These are phyloP conservation scores for Heliconius melpomene DNA, from an alignment of 1,140 invertebrate species.

Conservation along the genomic window DNA sequence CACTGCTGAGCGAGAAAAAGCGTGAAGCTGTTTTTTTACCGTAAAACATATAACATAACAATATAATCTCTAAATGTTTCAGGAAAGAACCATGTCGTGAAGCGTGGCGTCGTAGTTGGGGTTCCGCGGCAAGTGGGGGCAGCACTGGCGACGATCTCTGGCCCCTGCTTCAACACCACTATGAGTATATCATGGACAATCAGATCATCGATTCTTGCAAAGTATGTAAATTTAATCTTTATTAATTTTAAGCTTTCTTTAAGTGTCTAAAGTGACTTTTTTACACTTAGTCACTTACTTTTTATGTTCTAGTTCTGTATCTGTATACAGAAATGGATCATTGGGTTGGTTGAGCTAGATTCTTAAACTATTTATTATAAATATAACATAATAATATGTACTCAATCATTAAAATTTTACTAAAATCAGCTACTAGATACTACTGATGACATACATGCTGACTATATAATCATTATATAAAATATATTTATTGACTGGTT, in stretches of 20 bases:
- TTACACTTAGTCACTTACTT: too few species aligned
- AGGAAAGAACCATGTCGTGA: constrained; percentile 84
- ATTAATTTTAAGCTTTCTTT: neutral
- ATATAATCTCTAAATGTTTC: constrained; percentile 50
- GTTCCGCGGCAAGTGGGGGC: constrained; percentile 82
- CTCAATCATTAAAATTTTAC: too few species aligned
- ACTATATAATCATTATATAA: neutral
- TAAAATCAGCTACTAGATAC: too few species aligned
- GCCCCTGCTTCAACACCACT: constrained; percentile 92
- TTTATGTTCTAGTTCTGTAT: too few species aligned
- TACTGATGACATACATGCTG: neutral
- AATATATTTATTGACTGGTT: neutral
- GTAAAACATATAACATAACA: too few species aligned
- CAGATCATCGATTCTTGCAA: constrained; percentile 93
- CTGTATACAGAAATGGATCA: too few species aligned
- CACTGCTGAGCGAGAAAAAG: too few species aligned
- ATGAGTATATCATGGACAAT: constrained; percentile 97
- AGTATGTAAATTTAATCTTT: constrained; percentile 46
- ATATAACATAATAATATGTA: too few species aligned
- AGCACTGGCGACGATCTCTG: constrained; percentile 89
- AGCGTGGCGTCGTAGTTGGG: constrained; percentile 86
- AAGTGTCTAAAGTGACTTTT: too few species aligned
- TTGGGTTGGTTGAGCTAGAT: too few species aligned
- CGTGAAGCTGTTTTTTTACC: too few species aligned
- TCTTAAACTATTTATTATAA: too few species aligned